Evolutionary conservation across 2,888 invertebrate genomes (phyloP), one percentile per base, ranked within the genome.

Genomic region (Serripes groenlandicus): DNA sequence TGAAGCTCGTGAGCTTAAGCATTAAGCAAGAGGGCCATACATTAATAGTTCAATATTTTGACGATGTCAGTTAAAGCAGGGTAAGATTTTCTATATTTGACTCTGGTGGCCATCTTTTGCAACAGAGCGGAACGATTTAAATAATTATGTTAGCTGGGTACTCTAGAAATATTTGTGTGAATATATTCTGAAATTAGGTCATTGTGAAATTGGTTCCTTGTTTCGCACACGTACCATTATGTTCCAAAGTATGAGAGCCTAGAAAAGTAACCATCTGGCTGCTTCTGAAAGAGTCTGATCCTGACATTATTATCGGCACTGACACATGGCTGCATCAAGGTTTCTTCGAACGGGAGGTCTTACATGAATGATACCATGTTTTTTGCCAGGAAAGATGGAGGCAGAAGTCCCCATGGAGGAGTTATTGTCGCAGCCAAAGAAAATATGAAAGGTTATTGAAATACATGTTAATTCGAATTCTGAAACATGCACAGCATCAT

Each of bases 291-390:
- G 66, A 66, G 30, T n/a, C 23, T n/a, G 30, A 66, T 3, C 66
- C 66, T 18, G 66, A 66, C 37, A 32, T 66, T n/a, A 26, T 66
- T 37, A 35, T 66, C 23, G 66, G 66, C 11, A 66, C 35, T 66
- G 66, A 66, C 21, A 66, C 66, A n/a, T 66, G 66, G 66, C 66
- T 66, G 21, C 66, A 66, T n/a, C 34, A 9, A 32, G 66, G 66
- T 11, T 35, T 66, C 15, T 35, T 30, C 35, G 66, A 66, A 35
- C 23, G 66, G 30, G 66, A 66, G 32, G 37, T 66, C 35, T 35
- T 30, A 18, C 66, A 34, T 35, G 35, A 34, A n/a, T n/a, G 37
- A 26, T 66, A 66, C 35, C 66, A 66, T 37, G 35, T n/a, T 66
- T 32, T 15, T 66, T 18, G 26, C 66, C 23, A 66, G 66, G 35